Percentiles rank a stretch among this genome's conserved stretches.
phyloP scores from a whole-genome alignment of 1,140 invertebrate species.

The Drosophila oshimai region DNA sequence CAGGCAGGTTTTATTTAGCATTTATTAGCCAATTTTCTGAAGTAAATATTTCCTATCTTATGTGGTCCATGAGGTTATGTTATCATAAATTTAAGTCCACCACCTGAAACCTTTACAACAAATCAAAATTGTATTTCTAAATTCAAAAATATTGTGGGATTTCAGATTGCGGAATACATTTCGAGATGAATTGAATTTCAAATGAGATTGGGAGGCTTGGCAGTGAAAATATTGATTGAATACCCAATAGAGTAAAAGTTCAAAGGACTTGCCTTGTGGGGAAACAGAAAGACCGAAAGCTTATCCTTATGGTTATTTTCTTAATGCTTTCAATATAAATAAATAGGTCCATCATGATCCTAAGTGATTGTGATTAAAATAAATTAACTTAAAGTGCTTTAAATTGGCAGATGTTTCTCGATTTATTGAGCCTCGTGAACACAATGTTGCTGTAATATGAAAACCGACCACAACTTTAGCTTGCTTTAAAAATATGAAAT shows the following conservation, averaged over 20 bases:
- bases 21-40: neutral
- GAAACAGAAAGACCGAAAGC: neutral
- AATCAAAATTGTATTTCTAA: neutral
- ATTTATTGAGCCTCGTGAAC: neutral
- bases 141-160: constrained; percentile 3
- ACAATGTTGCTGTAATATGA: constrained; percentile 2
- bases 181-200: constrained; percentile 29
- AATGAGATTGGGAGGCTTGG: neutral
- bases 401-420: constrained; percentile 13
- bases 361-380: constrained; percentile 5
- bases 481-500: constrained; percentile 12
- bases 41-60: neutral
- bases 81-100: neutral
- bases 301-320: neutral
- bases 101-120: neutral
- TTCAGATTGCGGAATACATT: constrained; percentile 17
- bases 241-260: constrained; percentile 23
- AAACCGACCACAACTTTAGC: neutral
- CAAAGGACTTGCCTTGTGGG: constrained; percentile 7
- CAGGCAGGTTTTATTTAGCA: neutral
- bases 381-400: constrained; percentile 1
- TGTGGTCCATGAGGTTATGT: too few species aligned
- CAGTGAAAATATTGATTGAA: constrained; percentile 21
- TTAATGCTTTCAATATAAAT: neutral
- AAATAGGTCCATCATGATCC: neutral